Evolutionary conservation across 2,113 vertebrate genomes (phyloP), one percentile per base, ranked within the genome.

Genomic region (Phyllostomus hastatus): DNA sequence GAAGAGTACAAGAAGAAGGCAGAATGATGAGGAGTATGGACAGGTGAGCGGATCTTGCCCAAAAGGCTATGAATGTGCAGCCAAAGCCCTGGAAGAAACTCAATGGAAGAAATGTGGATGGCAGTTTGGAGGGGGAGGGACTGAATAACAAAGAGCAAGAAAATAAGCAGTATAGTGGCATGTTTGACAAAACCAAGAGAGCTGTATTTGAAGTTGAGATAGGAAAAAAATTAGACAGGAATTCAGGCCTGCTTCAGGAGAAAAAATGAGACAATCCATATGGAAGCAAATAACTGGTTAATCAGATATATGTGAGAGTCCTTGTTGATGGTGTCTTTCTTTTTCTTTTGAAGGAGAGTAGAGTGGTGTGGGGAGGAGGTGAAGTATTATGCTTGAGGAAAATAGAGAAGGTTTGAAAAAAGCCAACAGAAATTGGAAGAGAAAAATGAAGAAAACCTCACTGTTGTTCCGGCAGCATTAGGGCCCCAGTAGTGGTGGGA

Each of bases 41-140:
- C 3, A 61, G 48, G 54, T 20, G 43, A 38, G 10, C 7, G 12
- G 2, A 41, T 26, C 48, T 80, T 81, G 20, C n/a, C n/a, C 69
- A 15, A 22, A 43, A 83, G 28, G 6, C 61, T 61, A 19, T 43
- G 22, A 50, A 64, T 20, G n/a, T 33, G 24, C 4, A 43, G 33
- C 11, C 8, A 70, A 54, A n/a, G 19, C 20, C 41, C 17, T 0
- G 2, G 33, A 28, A 22, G 35, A 38, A 84, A 79, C 6, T 15
- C 12, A 8, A 2, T 19, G n/a, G 35, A 61, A 35, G 24, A n/a
- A 28, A 24, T 7, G 22, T 69, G 16, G 10, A 31, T 5, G 11
- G 2, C 3, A 33, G 33, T 24, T 10, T n/a, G 7, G 6, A 5
- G 7, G 11, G 14, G n/a, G 1, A 1, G 17, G 43, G 10, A 4